Evolutionary conservation across 2,888 invertebrate genomes (phyloP), one percentile per base, ranked within the genome.

Genomic region (Acanthopleura granulata): DNA sequence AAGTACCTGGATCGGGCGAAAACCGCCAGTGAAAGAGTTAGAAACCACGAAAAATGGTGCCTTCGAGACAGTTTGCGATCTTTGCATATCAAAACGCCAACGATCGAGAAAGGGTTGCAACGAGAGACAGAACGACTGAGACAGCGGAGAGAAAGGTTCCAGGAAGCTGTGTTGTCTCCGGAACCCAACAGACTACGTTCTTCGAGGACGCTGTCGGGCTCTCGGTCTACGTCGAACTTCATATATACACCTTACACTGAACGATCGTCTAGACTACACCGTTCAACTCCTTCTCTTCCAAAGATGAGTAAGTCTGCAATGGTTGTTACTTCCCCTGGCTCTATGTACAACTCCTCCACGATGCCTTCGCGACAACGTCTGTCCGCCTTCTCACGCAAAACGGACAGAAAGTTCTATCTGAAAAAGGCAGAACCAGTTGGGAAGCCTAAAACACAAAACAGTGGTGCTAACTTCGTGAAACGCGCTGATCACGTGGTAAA

Each of bases 1-100:
- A 73, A 74, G 16, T 76, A 76, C 14, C 66, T 83, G 30, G 79
- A 84, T 27, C 73, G 79, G 30, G 85, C 83, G 4, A 81, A 81
- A 61, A 72, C 70, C 12, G 80, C 83, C 1, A 82, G 82, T 30
- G 74, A 78, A 72, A 74, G 78, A 62, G 78, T 79, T 61, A 76
- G 78, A 70, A 79, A 79, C 25, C 78, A 78, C 77, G 84, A 84
- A 70, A 80, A 81, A 74, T 76, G 75, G 22, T 49, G 74, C 50
- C 62, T 84, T 0, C 61, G 78, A 62, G 78, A 75, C 27, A 74
- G 82, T 18, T 72, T 85, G 27, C 71, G 76, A 14, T 66, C 74
- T 29, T 80, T 84, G 12, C 72, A 78, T 30, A 75, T 72, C n/a
- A 82, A 77, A 70, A 82, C 83, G 0, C 79, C 80, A 14, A 80